phyloP scores from a whole-genome alignment of 2,797 vertebrate species.

The Cirrhinus molitorella region DNA sequence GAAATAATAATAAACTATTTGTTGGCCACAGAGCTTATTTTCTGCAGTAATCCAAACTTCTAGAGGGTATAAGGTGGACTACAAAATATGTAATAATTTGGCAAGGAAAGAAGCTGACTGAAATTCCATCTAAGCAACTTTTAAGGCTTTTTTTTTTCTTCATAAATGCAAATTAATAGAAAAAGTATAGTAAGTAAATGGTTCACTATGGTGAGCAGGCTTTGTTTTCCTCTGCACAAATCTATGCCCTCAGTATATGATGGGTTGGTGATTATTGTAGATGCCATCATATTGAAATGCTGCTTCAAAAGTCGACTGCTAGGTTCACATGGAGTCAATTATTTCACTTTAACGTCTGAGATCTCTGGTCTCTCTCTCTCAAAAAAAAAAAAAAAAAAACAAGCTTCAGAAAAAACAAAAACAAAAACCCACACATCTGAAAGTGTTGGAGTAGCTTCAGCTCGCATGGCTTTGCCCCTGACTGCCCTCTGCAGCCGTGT shows the following conservation, averaged over 20 bases:
- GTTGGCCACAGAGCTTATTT: neutral
- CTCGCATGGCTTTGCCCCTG: conserved; percentile 36
- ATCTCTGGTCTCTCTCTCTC: neutral
- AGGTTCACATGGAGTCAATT: neutral
- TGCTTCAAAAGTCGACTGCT: neutral
- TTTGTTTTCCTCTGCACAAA: neutral
- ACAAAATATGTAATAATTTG: neutral
- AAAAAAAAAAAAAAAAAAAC: neutral
- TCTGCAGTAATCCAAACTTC: neutral
- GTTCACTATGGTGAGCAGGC: neutral
- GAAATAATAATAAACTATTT: neutral
- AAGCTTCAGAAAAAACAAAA: neutral
- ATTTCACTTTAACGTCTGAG: neutral
- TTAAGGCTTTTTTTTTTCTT: neutral
- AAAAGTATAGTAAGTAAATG: neutral
- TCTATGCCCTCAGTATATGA: neutral
- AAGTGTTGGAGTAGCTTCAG: conserved; percentile 36
- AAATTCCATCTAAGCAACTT: neutral
- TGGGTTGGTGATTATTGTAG: neutral
- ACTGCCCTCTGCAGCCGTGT: conserved; percentile 54
- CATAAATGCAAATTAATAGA: neutral
- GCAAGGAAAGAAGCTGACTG: neutral
- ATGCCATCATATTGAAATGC: neutral
- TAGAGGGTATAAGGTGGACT: neutral
- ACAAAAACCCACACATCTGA: neutral